These are phyloP conservation scores for Pentamera pediparva DNA, from an alignment of 53 echinoderm and acorn worm genomes.

Conservation along the genomic window DNA sequence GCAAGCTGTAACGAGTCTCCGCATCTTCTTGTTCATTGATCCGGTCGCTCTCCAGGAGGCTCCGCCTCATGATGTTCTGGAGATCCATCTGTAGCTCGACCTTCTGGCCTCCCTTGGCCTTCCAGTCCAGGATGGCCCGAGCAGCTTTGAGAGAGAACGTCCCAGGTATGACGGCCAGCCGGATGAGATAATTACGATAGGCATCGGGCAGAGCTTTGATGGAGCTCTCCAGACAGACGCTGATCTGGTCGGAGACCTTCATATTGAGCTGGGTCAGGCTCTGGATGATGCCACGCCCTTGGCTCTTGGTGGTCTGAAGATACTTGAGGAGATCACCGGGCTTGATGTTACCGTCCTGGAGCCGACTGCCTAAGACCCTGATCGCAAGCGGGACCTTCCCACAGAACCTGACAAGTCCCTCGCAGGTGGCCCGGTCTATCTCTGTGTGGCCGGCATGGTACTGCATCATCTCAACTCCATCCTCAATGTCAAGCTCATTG, in stretches of 20 bases:
- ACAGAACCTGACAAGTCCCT: slow-evolving; percentile 55
- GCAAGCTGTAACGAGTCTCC: slow-evolving; percentile 61
- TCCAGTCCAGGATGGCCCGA: slow-evolving; percentile 57
- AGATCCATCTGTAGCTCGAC: slow-evolving; percentile 80
- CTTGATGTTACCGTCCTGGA: slow-evolving; percentile 82
- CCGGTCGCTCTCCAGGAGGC: slow-evolving; percentile 78
- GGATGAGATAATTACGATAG: slow-evolving; percentile 56
- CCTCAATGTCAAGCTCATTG: slow-evolving; percentile 71
- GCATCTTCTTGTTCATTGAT: slow-evolving; percentile 41
- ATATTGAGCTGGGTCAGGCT: slow-evolving; percentile 68
- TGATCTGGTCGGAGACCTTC: slow-evolving; percentile 60
- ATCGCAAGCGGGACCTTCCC: slow-evolving; percentile 86
- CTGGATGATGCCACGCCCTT: slow-evolving; percentile 40
- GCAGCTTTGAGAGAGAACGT: slow-evolving; percentile 82
- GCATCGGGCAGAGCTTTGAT: slow-evolving; percentile 53
- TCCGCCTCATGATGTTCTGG: slow-evolving; percentile 71
- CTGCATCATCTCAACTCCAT: slow-evolving; percentile 70
- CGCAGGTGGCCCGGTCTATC: slow-evolving; percentile 54
- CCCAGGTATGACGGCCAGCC: slow-evolving; percentile 81
- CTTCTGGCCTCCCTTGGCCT: background rate
- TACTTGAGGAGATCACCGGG: slow-evolving; percentile 65
- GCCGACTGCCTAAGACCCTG: slow-evolving; percentile 77
- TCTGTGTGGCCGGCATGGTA: slow-evolving; percentile 63
- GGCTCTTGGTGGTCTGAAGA: slow-evolving; percentile 34
- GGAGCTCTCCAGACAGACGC: slow-evolving; percentile 60